Conservation (phyloP, 2,113 vertebrate genomes). For the Brachyhypopomus occidentalis region DNA sequence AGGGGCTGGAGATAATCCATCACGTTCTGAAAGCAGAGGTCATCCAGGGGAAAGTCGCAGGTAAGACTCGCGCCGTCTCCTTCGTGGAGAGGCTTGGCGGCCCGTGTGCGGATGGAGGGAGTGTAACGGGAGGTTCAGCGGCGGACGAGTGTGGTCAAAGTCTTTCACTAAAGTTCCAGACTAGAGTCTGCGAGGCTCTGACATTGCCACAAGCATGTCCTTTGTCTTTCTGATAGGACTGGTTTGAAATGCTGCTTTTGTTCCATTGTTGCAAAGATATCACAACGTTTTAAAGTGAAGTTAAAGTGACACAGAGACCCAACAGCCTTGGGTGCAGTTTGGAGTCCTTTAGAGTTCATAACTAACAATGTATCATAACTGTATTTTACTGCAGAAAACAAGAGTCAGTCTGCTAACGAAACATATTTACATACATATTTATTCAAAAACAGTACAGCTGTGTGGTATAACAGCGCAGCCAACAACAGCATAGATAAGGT, state of each 20-base stretch:
- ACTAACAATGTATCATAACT: not conserved
- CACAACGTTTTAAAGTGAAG: not conserved
- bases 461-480: not conserved
- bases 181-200: slow-evolving; percentile 20
- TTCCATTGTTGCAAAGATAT: slow-evolving; percentile 18
- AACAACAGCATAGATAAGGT: not conserved
- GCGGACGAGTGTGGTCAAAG: not conserved
- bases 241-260: slow-evolving; percentile 17
- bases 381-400: not conserved
- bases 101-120: not conserved
- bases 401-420: not conserved
- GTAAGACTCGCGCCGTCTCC: slow-evolving; percentile 49
- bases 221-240: slow-evolving; percentile 41
- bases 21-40: slow-evolving; percentile 54
- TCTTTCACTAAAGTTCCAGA: slow-evolving; percentile 23
- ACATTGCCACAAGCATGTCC: slow-evolving; percentile 51
- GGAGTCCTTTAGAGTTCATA: not conserved
- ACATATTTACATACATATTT: not conserved
- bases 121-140: not conserved
- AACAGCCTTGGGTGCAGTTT: not conserved
- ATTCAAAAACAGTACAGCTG: not conserved
- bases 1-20: slow-evolving; percentile 60
- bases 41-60: slow-evolving; percentile 43
- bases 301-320: not conserved
- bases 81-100: slow-evolving; percentile 33